Conservation (phyloP, 1,140 invertebrate species). For the Cyphomyrmex costatus region DNA sequence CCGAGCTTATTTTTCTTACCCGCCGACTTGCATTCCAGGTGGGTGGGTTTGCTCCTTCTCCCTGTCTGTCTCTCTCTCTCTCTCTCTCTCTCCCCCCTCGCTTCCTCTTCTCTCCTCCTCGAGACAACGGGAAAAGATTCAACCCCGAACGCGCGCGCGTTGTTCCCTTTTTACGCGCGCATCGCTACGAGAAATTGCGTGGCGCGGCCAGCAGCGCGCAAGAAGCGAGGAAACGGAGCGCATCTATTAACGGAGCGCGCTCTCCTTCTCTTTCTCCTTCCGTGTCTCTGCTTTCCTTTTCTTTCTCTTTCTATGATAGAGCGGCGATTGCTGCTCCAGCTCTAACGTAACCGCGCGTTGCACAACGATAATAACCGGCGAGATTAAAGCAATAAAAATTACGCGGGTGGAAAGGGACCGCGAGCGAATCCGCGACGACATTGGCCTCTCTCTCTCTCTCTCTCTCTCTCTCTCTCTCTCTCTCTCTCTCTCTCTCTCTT, state of each 20-base stretch:
- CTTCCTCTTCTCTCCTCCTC: neutral
- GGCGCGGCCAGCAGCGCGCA: slow-evolving; percentile 40
- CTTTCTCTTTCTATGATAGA: slow-evolving; percentile 66
- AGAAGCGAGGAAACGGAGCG: slow-evolving; percentile 52
- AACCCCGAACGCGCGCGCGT: slow-evolving; percentile 71
- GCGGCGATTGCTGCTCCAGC: slow-evolving; percentile 61
- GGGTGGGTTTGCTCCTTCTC: slow-evolving; percentile 72
- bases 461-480: too few relatives aligned
- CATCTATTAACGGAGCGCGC: slow-evolving; percentile 63
- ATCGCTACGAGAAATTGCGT: slow-evolving; percentile 62
- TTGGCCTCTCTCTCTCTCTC: slow-evolving; percentile 12
- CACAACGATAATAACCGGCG: slow-evolving; percentile 60
- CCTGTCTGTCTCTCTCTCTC: neutral
- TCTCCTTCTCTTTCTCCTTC: slow-evolving; percentile 22
- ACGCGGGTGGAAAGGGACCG: slow-evolving; percentile 33
- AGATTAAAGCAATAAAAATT: slow-evolving; percentile 64
- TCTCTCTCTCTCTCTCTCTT: too few relatives aligned
- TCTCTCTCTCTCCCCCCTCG: slow-evolving; percentile 9
- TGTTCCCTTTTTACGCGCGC: slow-evolving; percentile 69
- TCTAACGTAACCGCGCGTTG: slow-evolving; percentile 54
- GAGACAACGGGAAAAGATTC: slow-evolving; percentile 68
- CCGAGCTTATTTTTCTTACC: slow-evolving; percentile 86
- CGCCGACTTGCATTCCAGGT: slow-evolving; percentile 85
- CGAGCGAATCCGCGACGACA: slow-evolving; percentile 43
- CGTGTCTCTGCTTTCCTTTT: neutral